Base-by-base conservation (phyloP, 37 sponge, comb jelly and placozoan genomes). In the Aphrocallistes beatrix region DNA sequence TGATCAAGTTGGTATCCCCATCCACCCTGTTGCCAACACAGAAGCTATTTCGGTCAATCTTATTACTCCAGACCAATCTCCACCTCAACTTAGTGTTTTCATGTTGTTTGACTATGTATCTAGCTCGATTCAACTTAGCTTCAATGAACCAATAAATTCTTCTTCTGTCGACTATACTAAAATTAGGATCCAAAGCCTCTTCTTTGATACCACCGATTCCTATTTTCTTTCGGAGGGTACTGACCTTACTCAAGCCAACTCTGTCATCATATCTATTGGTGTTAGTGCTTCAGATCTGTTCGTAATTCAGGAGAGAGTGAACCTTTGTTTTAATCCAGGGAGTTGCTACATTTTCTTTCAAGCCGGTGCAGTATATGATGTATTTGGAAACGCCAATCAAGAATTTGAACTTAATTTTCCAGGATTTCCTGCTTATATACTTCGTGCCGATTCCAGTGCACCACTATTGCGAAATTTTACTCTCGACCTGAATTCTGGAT, bases 291-390 rank as follows among this genome's bases (percentile, higher is more conserved):
- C 75, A 60, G 75, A 60, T 60, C 75, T 60, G 3, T 60, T 60
- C n/a, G 75, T 60, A 32, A 60, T 60, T 28, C 75, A 60, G n/a
- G 75, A 60, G n/a, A 60, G 75, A 60, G 34, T 60, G 32, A 60
- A 60, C 34, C 75, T 60, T 28, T 60, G 75, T 28, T 60, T 60
- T 60, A 60, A 60, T 28, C 36, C 88, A 0, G 38, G 32, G 8
- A 90, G 91, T 83, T 95, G 96, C 82, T 93, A 86, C 84, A 37
- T 93, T 17, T 39, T 85, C 37, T 23, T 93, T 0, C 37, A 50
- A n/a, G 28, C 39, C 21, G 50, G 40, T 34, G 39, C 87, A 38
- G 87, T 85, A 8, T 25, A 23, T 0, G 93, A 95, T 47, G 89
- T 91, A 34, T 91, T 85, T 81, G 81, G 48, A 38, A 95, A 90